These are phyloP conservation scores for Sprattus sprattus DNA, from an alignment of 2,113 vertebrate species.

Conservation along the genomic window DNA sequence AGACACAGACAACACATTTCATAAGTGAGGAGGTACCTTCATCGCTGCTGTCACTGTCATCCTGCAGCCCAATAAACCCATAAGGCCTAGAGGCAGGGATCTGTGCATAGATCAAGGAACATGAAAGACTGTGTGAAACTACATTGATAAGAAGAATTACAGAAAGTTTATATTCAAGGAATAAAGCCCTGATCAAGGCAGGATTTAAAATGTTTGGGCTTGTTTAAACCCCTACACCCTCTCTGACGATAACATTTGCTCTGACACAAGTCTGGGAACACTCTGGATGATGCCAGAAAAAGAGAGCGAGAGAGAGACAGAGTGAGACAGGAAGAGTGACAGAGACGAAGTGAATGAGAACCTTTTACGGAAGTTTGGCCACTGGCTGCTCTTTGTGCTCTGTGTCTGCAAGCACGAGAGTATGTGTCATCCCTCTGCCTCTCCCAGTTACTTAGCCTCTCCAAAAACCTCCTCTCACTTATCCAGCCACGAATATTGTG, in stretches of 20 bases:
- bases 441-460: neutral
- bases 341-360: neutral
- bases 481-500: neutral
- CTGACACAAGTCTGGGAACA: neutral
- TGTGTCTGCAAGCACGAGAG: neutral
- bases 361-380: conserved; percentile 12
- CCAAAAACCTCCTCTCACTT: neutral
- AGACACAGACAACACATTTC: too few relatives aligned
- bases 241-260: neutral
- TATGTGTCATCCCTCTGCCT: neutral
- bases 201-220: neutral
- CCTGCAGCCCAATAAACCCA: neutral
- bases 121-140: neutral
- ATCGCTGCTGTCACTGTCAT: conserved; percentile 36
- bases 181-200: neutral
- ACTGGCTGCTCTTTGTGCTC: neutral
- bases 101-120: neutral
- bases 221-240: neutral
- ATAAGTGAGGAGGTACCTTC: neutral
- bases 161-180: neutral
- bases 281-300: neutral
- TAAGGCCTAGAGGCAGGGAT: neutral
- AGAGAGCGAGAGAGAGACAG: neutral
- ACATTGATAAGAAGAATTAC: neutral
- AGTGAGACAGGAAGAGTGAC: neutral